Base-by-base conservation (phyloP, 2,113 vertebrate species). In the Bostrychus sinensis region DNA sequence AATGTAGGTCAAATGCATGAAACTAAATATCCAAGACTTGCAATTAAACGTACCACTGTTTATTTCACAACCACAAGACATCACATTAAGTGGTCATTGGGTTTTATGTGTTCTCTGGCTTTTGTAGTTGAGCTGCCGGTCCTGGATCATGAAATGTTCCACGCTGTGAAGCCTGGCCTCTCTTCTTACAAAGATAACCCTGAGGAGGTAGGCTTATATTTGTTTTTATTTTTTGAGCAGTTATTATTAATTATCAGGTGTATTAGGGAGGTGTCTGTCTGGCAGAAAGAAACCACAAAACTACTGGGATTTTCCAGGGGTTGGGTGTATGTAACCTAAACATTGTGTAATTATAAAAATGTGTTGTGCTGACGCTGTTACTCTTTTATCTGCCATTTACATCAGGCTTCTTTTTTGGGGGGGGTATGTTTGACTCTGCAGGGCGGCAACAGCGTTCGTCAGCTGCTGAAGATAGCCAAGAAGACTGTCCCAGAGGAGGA, bases 101-200 rank as follows among this genome's bases (percentile, higher is more conserved):
- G 60, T 43, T 70, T 42, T 26, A 54, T 62, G 1, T 78, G 34
- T 43, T 71, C 36, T 22, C 30, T 57, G 30, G 68, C 22, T 79
- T 68, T 81, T 23, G 74, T 81, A 91, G 89, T 87, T 89, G 95
- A 94, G 82, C 83, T 94, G 79, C 94, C 95, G 23, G 90, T 96
- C 71, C 66, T 99, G 82, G 95, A 95, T 88, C 94, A 94, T 78
- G 97, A 99, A 89, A 91, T 98, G 77, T 99, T 95, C 90, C 94
- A 98, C 3, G 96, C 94, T 59, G 93, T 98, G 84, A 99, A 98
- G 75, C 97, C 97, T 26, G 97, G 97, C 73, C 92, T 99, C 66
- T 99, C 97, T 79, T 93, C 94, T 5, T 98, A 96, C 70, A 95
- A 92, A 80, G 94, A 96, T 88, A 91, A 93, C 46, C 96, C 95